phyloP scores from a whole-genome alignment of 2,113 vertebrate species.

The Girardinichthys multiradiatus region DNA sequence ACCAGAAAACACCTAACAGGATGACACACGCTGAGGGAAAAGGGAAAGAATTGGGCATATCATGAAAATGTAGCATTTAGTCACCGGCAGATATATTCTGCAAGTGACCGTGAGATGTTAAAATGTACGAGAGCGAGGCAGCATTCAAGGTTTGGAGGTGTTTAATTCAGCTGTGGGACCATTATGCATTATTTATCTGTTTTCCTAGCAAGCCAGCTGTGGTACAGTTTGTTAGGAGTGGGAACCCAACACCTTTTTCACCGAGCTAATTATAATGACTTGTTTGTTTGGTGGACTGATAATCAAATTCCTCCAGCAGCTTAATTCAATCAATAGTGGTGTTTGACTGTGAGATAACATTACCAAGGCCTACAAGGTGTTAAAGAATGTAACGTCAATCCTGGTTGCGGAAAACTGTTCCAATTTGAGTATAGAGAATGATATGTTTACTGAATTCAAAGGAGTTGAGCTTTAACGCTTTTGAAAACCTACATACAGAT shows the following conservation, averaged over 20 bases:
- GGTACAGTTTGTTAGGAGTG: background rate
- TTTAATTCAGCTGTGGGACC: conserved; percentile 24
- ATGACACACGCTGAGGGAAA: conserved; percentile 24
- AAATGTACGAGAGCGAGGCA: conserved; percentile 1
- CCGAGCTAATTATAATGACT: conserved; percentile 4
- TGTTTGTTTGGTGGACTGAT: conserved; percentile 8
- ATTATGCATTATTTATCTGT: conserved; percentile 8
- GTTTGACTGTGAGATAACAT: background rate
- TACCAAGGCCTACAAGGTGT: background rate
- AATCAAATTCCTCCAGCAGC: conserved; percentile 7
- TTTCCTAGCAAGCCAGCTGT: background rate
- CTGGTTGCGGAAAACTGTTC: background rate
- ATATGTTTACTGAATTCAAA: background rate
- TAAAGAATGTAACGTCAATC: background rate
- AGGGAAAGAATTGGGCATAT: background rate
- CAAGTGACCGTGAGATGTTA: conserved; percentile 35
- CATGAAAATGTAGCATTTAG: conserved; percentile 47
- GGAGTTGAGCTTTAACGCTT: background rate
- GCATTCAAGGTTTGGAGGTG: conserved; percentile 19
- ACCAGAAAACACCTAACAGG: conserved; percentile 28
- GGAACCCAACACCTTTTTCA: background rate
- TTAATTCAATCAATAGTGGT: conserved; percentile 14
- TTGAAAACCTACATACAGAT: background rate
- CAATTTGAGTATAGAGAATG: background rate
- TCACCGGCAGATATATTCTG: conserved; percentile 25